Base-by-base conservation (phyloP, 2,888 invertebrate species). In the Torymus aiolomorphi region DNA sequence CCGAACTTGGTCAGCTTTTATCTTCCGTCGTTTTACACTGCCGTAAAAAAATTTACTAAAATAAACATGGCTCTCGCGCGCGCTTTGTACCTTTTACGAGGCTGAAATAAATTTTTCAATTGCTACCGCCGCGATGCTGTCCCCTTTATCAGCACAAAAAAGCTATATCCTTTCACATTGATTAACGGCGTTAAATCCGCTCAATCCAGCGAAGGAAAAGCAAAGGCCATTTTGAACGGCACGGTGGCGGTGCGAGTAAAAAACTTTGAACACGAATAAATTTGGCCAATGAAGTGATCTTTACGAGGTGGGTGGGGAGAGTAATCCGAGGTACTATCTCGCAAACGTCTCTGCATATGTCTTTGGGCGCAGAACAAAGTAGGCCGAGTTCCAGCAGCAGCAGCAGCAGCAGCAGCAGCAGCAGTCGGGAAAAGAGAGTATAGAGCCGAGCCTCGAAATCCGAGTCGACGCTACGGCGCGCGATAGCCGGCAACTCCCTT, bases 321-420 rank as follows among this genome's bases (percentile, higher is more conserved):
- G 79, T 80, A 70, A 83, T 84, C 82, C 63, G 70, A 80, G 54
- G 49, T 54, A 51, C 20, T 76, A 76, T 57, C 62, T 71, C 61
- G 16, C 24, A 67, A 52, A 75, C 42, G 49, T 52, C 49, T 59
- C 49, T 63, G 49, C 56, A 65, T 62, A 56, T 56, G 52, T 57
- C 57, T 65, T 70, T 10, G 54, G 5, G 13, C 42, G 8, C 42
- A 14, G 59, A 42, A 76, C 54, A 31, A 62, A 76, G 54, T 54
- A 70, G 59, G 57, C 74, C 51, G 31, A 18, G 5, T 20, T 62
- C 56, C 14, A n/a, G 49, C 16, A 56, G 51, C 31, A 20, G 11
- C 5, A 8, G 31, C 24, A 24, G 31, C n/a, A n/a, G n/a, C n/a
- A n/a, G n/a, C 42, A 42, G 42, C 8, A 42, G 42, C 42, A 42